phyloP scores from a whole-genome alignment of 92 coral and sea anemone species.

The Palythoa grandis region DNA sequence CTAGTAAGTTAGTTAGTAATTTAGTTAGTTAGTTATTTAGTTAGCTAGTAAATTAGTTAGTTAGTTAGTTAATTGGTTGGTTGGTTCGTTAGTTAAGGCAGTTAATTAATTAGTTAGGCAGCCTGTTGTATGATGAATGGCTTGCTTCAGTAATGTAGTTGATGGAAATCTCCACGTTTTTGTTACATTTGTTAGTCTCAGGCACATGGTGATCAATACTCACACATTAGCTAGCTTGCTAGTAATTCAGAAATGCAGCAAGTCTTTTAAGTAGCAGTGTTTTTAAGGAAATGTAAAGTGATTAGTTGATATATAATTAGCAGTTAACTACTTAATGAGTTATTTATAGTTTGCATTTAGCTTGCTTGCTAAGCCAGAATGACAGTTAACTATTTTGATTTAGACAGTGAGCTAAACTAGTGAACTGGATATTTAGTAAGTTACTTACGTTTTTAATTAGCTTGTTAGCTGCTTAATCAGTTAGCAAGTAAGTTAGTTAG shows the following conservation, averaged over 20 bases:
- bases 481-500: background rate
- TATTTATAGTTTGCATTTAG: background rate
- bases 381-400: background rate
- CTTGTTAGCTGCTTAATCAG: background rate
- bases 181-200: too few species aligned
- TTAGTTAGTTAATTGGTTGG: background rate
- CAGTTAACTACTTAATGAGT: background rate
- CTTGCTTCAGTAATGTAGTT: too few species aligned
- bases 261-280: too few species aligned
- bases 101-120: background rate
- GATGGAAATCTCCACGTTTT: too few species aligned
- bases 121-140: too few species aligned
- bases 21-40: background rate
- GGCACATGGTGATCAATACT: too few species aligned
- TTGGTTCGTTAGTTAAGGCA: too few species aligned
- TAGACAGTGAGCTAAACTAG: background rate
- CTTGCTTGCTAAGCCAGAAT: too few species aligned
- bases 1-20: too few species aligned
- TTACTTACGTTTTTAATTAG: background rate
- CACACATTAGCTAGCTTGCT: too few species aligned
- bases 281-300: too few species aligned
- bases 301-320: background rate
- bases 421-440: background rate
- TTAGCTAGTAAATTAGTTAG: background rate
- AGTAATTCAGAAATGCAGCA: too few species aligned